A percentile compares a stretch with the other conserved stretches of the same genome.
Conservation (phyloP, 2,113 vertebrate species). For the Varanus komodoensis region DNA sequence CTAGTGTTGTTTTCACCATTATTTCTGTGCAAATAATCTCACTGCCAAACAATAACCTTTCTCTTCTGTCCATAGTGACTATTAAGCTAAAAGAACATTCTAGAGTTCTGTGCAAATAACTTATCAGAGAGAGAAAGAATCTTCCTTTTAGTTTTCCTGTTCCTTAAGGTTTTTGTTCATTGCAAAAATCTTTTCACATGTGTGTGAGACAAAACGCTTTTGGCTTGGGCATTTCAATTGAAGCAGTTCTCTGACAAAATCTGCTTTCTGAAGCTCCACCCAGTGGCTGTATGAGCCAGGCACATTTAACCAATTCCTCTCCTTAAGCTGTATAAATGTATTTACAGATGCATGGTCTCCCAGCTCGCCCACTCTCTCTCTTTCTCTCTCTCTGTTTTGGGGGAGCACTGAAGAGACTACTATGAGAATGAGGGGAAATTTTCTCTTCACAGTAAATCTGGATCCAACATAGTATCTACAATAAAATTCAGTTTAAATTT, state of each 20-base stretch:
- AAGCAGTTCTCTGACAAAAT: constrained; percentile 33
- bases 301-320: constrained; percentile 32
- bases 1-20: neutral
- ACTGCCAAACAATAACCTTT: neutral
- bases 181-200: neutral
- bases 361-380: too few species aligned
- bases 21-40: neutral
- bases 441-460: neutral
- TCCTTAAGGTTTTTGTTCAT: constrained; percentile 2
- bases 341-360: too few species aligned
- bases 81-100: neutral
- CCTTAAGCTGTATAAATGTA: neutral
- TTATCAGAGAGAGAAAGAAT: constrained; percentile 11
- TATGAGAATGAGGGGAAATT: too few species aligned
- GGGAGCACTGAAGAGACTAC: too few species aligned
- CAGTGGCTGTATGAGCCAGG: constrained; percentile 59
- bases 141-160: constrained; percentile 3
- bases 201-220: constrained; percentile 21
- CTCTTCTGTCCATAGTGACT: neutral
- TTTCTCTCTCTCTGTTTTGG: too few species aligned
- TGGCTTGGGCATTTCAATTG: constrained; percentile 16
- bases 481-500: neutral
- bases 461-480: neutral
- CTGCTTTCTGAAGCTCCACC: constrained; percentile 54
- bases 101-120: neutral